phyloP scores from a whole-genome alignment of 2,797 vertebrate genomes.

The Galago senegalensis region DNA sequence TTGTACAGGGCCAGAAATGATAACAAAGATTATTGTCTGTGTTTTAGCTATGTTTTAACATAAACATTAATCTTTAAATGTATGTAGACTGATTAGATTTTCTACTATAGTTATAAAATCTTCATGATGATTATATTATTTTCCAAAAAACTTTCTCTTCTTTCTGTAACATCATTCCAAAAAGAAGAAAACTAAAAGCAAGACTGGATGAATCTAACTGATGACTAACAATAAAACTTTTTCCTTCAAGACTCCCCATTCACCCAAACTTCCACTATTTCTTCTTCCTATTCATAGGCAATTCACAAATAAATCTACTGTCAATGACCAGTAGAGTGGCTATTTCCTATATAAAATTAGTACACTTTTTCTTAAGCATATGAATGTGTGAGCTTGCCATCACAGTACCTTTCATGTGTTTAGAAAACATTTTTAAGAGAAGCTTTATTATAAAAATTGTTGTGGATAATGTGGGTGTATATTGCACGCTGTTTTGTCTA shows the following conservation, averaged over 20 bases:
- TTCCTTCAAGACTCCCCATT: not conserved
- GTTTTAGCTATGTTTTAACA: conserved; percentile 41
- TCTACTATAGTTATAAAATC: not conserved
- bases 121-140: not conserved
- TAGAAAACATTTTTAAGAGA: conserved; percentile 23
- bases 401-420: conserved; percentile 6
- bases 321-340: not conserved
- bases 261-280: not conserved
- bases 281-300: not conserved
- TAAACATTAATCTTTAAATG: not conserved
- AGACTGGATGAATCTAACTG: not conserved
- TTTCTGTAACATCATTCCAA: not conserved
- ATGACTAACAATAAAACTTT: not conserved
- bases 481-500: conserved; percentile 24
- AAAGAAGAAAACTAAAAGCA: not conserved
- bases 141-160: not conserved
- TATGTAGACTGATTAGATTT: not conserved
- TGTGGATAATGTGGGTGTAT: not conserved
- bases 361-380: not conserved
- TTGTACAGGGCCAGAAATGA: not conserved
- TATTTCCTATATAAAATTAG: conserved; percentile 41
- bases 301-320: not conserved
- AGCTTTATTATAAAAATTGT: conserved; percentile 13
- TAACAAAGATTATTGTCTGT: not conserved
- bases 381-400: not conserved